Conservation (phyloP, 1,140 invertebrate species). For the Bicyclus anynana region DNA sequence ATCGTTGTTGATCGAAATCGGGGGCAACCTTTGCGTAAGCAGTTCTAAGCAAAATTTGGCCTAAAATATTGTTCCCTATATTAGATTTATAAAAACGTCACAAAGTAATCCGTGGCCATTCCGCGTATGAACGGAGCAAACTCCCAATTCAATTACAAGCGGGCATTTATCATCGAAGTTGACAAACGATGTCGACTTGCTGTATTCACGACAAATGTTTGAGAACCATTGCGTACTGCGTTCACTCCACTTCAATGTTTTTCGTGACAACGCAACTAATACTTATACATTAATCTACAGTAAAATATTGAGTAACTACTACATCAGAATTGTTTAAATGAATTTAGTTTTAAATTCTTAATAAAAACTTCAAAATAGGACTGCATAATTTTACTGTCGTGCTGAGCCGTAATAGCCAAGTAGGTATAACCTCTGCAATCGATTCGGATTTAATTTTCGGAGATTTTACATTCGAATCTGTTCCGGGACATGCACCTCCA, state of each 20-base stretch:
- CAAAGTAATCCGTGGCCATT: constrained; percentile 32
- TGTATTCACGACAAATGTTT: constrained; percentile 50
- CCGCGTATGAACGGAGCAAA: constrained; percentile 37
- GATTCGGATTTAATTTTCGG: no score
- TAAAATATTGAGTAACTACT: neutral
- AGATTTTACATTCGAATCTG: no score
- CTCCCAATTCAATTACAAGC: constrained; percentile 53
- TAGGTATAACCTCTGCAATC: no score
- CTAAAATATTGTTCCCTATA: neutral
- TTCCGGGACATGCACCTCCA: no score
- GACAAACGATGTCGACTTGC: constrained; percentile 53
- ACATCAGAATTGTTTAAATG: no score
- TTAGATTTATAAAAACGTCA: constrained; percentile 28
- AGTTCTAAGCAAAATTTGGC: neutral
- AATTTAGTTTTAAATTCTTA: no score
- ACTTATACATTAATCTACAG: no score
- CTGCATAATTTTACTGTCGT: no score
- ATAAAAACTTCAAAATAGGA: no score
- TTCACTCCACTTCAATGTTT: constrained; percentile 35
- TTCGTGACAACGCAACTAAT: constrained; percentile 19
- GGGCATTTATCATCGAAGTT: constrained; percentile 48
- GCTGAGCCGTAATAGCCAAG: no score
- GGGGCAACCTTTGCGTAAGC: no score
- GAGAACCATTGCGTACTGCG: constrained; percentile 45
- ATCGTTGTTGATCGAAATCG: no score